Percentiles rank a stretch among this genome's conserved stretches.
Conservation (phyloP, 2,888 invertebrate genomes). For the Drymonia ruficornis region DNA sequence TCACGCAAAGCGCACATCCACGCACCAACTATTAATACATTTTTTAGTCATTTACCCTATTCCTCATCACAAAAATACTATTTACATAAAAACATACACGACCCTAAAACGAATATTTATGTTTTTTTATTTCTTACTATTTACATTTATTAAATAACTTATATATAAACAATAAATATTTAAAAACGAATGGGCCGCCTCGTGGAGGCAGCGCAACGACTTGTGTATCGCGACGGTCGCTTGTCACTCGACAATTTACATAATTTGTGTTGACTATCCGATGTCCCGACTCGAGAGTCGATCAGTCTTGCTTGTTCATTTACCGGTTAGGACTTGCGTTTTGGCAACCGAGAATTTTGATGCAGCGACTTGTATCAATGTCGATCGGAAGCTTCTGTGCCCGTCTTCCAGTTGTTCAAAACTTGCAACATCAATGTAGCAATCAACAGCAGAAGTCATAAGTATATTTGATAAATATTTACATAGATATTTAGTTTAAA, state of each 20-base stretch:
- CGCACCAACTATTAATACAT: constrained; percentile 39
- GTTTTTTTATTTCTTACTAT: constrained; percentile 72
- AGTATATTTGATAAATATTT: not conserved
- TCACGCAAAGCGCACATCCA: constrained; percentile 39
- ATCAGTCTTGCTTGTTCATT: constrained; percentile 5
- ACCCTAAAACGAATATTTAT: constrained; percentile 70
- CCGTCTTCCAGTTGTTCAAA: not conserved
- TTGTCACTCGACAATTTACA: constrained; percentile 13
- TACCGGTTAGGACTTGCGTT: not conserved
- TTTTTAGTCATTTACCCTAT: constrained; percentile 78
- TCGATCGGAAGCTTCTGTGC: not conserved
- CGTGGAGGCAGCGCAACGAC: constrained; percentile 32
- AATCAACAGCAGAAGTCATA: not conserved
- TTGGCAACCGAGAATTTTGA: constrained; percentile 6
- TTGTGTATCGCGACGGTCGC: constrained; percentile 42
- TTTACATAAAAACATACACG: constrained; percentile 72
- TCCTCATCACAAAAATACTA: constrained; percentile 74
- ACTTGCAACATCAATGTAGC: not conserved
- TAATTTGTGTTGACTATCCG: not conserved
- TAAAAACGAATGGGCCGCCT: constrained; percentile 71
- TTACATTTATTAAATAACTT: constrained; percentile 79
- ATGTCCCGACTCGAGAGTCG: not conserved
- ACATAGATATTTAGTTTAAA: not conserved
- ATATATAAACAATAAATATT: constrained; percentile 78
- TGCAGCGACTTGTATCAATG: not conserved